Evolutionary conservation across 53 echinoderm and acorn worm species (phyloP).

Genomic region (Zoroaster sp.): DNA sequence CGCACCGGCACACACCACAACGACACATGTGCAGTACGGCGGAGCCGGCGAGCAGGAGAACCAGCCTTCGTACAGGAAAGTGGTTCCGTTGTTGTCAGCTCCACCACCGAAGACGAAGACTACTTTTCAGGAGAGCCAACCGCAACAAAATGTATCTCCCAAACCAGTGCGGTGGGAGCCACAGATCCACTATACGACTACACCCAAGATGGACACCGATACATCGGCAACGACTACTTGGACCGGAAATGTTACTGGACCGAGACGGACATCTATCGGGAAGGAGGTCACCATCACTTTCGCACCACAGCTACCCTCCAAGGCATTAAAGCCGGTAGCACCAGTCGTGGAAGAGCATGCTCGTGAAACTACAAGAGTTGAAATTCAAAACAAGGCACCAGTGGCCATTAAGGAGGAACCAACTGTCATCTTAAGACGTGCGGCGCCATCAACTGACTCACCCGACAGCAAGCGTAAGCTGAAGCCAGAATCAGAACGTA

Average conservation of each 20-base stretch:
- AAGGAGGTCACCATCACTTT: constrained; percentile 65
- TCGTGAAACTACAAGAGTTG: background rate
- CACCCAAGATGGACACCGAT: background rate
- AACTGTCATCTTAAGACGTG: constrained; percentile 36
- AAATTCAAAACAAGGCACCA: background rate
- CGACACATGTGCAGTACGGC: constrained; percentile 15
- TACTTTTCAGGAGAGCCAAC: background rate
- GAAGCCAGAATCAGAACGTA: constrained; percentile 3
- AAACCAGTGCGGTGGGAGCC: constrained; percentile 53
- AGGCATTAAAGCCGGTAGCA: background rate
- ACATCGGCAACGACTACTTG: constrained; percentile 29
- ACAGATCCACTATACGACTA: constrained; percentile 41
- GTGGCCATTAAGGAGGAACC: constrained; percentile 16
- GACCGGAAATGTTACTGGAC: constrained; percentile 29
- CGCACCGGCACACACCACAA: constrained; percentile 8
- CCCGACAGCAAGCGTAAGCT: background rate
- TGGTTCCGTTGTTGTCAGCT: background rate
- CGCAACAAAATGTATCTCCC: background rate
- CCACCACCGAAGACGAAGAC: constrained; percentile 7
- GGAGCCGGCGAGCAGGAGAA: background rate
- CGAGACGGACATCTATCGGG: constrained; percentile 37
- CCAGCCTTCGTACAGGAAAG: background rate
- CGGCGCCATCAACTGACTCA: constrained; percentile 7
- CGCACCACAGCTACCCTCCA: constrained; percentile 22
- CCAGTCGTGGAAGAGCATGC: constrained; percentile 6